These are phyloP conservation scores for Percina caprodes DNA, from an alignment of 2,113 vertebrate genomes.

Conservation along the genomic window DNA sequence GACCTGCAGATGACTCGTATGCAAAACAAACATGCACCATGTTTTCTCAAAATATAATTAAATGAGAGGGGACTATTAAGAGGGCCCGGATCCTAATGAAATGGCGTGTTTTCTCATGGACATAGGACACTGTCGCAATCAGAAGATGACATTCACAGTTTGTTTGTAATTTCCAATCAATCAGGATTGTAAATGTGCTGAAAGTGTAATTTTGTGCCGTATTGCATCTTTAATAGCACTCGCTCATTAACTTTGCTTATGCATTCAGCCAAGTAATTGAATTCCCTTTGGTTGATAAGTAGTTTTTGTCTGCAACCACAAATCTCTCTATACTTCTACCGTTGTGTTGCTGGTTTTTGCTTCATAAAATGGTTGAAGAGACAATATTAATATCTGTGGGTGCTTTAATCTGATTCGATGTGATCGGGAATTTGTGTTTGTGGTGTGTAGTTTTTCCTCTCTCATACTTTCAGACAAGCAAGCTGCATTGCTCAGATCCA, in stretches of 20 bases:
- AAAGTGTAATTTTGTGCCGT: constrained; percentile 34
- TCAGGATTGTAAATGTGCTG: constrained; percentile 33
- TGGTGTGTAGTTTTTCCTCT: not conserved
- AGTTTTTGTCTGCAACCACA: constrained; percentile 21
- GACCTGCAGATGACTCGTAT: constrained; percentile 30
- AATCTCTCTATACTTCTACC: constrained; percentile 8
- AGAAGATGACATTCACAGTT: not conserved
- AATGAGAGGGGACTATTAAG: constrained; percentile 2
- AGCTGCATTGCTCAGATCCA: constrained; percentile 4
- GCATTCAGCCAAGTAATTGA: constrained; percentile 66
- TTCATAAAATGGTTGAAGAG: constrained; percentile 36
- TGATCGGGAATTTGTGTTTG: constrained; percentile 17
- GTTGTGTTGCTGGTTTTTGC: constrained; percentile 25
- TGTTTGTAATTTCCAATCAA: not conserved
- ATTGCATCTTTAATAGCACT: constrained; percentile 47
- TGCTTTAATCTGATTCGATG: constrained; percentile 33
- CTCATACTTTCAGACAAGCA: not conserved
- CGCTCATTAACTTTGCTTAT: constrained; percentile 48
- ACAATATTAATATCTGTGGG: constrained; percentile 3
- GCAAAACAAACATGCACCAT: not conserved
- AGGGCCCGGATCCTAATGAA: not conserved
- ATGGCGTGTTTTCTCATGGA: not conserved
- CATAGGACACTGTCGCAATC: constrained; percentile 5
- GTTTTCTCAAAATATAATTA: constrained; percentile 41
- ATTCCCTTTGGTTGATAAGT: constrained; percentile 50